Conservation (phyloP, 2,888 invertebrate genomes). For the Chrysomela aeneicollis region DNA sequence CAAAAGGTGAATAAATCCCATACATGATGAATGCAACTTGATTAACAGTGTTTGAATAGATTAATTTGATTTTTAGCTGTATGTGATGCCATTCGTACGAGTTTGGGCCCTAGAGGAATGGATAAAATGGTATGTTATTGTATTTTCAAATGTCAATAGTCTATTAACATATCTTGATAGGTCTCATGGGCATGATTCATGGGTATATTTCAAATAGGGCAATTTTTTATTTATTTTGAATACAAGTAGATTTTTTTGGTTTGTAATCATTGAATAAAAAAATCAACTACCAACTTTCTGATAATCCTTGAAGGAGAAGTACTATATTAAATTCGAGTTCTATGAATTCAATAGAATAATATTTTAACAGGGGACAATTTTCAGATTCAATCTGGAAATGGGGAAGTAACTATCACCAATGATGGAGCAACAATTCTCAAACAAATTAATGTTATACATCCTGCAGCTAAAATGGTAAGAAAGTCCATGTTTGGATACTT, state of each 20-base stretch:
- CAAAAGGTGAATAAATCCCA: conserved; percentile 77
- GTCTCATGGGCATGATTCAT: too few relatives aligned
- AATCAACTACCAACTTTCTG: too few relatives aligned
- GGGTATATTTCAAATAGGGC: too few relatives aligned
- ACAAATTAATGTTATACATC: conserved; percentile 98
- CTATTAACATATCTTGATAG: neutral
- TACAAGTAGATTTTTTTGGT: too few relatives aligned
- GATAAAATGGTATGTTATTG: conserved; percentile 90
- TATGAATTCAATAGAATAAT: too few relatives aligned
- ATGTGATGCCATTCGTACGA: conserved; percentile 97
- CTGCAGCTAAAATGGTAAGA: conserved; percentile 96
- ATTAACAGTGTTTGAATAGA: conserved; percentile 19
- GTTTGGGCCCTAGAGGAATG: conserved; percentile 98
- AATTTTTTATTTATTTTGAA: too few relatives aligned
- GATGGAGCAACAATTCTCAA: conserved; percentile 99
- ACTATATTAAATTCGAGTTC: too few relatives aligned
- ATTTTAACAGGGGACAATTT: too few relatives aligned
- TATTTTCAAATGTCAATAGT: neutral
- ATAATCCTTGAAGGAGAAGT: too few relatives aligned
- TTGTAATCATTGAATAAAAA: too few relatives aligned
- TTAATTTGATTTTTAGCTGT: conserved; percentile 78
- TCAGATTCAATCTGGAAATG: conserved; percentile 94
- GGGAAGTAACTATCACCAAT: conserved; percentile 99
- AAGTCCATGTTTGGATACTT: neutral
- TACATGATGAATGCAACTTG: neutral